Evolutionary conservation across 64 coral and sea anemone species (phyloP), one percentile per base, ranked within the genome.

Genomic region (Montipora foliosa): DNA sequence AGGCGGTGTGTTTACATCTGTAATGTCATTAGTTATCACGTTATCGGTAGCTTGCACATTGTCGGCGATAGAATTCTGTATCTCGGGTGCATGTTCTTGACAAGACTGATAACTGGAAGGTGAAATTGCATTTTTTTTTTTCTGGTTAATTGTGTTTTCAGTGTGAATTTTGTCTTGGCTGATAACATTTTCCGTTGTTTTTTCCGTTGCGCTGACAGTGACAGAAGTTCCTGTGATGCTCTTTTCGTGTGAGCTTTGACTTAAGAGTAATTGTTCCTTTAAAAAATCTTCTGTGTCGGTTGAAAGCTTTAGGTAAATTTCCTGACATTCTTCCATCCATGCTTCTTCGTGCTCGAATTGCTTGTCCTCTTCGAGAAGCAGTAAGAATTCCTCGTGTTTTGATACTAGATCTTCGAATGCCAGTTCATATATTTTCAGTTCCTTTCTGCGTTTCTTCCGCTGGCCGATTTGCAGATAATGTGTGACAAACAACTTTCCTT

Each of bases 311-410:
- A 78, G 37, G 37, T 78, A 78, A 13, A 15, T 78, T 48, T 78
- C 75, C 75, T 78, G 75, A 16, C 47, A 78, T 7, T 78, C 75
- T 48, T 78, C 29, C 75, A 78, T 47, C 75, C 75, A 78, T 47
- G 75, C 1, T 78, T 78, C 75, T 78, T 78, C 47, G 37, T 78
- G 75, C 37, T 78, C 75, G 75, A 78, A 78, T 47, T 78, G 29
- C 8, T 47, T 11, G 37, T 78, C 29, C 2, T 78, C 75, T 78
- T 78, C 75, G 44, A 78, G 75, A 8, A 78, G 75, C 75, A 48
- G 5, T 48, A 12, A 47, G 44, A 47, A 78, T 78, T 78, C 75
- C 75, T 50, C 75, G 75, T 78, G 75, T 16, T 78, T 78, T 11
- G 75, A 47, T 78, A 78, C 2, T 78, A 78, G 12, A 46, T 78